Evolutionary conservation across 2,888 invertebrate genomes (phyloP).

Genomic region (Anthrax anthrax): DNA sequence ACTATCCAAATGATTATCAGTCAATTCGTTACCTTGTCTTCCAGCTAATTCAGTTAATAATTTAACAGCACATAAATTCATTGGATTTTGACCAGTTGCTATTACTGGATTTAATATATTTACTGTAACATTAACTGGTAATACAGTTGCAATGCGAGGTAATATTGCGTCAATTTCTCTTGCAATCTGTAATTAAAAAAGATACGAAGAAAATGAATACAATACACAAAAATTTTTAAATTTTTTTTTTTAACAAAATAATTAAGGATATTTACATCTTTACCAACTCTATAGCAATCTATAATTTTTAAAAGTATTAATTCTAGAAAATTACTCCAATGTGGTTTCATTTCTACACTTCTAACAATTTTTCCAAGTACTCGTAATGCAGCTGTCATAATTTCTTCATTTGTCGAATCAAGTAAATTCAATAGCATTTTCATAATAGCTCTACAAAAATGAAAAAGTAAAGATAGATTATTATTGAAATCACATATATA

Average conservation of each 20-base stretch:
- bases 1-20: slow-evolving; percentile 57
- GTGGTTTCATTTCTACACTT: slow-evolving; percentile 55
- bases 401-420: slow-evolving; percentile 38
- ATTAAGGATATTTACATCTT: slow-evolving; percentile 37
- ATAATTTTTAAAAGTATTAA: slow-evolving; percentile 79
- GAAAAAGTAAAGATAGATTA: slow-evolving; percentile 1
- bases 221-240: too few relatives aligned
- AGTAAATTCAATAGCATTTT: slow-evolving; percentile 66
- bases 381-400: slow-evolving; percentile 62
- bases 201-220: slow-evolving; percentile 3
- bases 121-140: slow-evolving; percentile 67
- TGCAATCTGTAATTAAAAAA: slow-evolving; percentile 48
- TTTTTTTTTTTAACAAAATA: too few relatives aligned
- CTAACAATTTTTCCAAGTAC: slow-evolving; percentile 76
- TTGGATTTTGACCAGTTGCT: slow-evolving; percentile 71
- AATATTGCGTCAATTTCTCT: slow-evolving; percentile 75
- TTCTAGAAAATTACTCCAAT: slow-evolving; percentile 82
- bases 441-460: slow-evolving; percentile 45
- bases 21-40: slow-evolving; percentile 53
- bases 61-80: slow-evolving; percentile 84
- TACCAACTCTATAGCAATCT: slow-evolving; percentile 64
- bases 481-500: not conserved
- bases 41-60: slow-evolving; percentile 75
- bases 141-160: slow-evolving; percentile 56
- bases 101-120: slow-evolving; percentile 63